A percentile compares a stretch with the other conserved stretches of the same genome.
Conservation (phyloP, 2,888 invertebrate species). For the Eupithecia insigniata region DNA sequence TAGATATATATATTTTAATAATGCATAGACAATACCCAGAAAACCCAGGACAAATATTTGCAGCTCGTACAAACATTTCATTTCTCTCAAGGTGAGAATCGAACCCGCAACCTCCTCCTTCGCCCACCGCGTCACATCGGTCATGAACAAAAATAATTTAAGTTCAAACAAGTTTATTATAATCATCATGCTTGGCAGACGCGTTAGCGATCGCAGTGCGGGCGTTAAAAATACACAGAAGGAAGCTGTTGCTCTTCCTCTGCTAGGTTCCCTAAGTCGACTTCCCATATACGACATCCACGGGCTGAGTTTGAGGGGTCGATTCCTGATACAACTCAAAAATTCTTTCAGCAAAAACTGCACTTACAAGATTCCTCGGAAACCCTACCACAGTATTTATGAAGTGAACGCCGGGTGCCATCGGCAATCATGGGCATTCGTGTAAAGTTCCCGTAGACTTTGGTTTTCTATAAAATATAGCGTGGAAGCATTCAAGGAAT, state of each 20-base stretch:
- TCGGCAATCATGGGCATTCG: constrained; percentile 33
- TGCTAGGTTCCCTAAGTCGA: no score
- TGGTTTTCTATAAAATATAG: constrained; percentile 64
- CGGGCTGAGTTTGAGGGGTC: neutral
- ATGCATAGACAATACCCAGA: no score
- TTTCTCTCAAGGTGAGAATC: neutral
- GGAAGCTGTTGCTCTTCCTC: no score
- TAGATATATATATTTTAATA: no score
- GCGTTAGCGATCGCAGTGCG: no score
- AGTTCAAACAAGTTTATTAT: no score
- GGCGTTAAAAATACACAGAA: no score
- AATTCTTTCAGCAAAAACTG: neutral
- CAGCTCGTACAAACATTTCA: neutral
- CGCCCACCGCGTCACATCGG: neutral
- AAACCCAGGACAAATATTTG: no score
- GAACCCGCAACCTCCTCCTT: neutral
- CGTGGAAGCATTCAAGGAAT: constrained; percentile 59
- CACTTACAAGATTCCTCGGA: neutral
- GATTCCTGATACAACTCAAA: neutral
- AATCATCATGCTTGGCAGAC: no score
- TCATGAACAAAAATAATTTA: no score
- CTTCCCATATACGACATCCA: no score
- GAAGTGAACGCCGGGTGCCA: constrained; percentile 42
- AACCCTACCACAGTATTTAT: constrained; percentile 31
- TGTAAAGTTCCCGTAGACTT: constrained; percentile 53